A percentile compares a stretch with the other conserved stretches of the same genome.
Conservation (phyloP, 2,113 vertebrate species). For the Hirundichthys speculiger region DNA sequence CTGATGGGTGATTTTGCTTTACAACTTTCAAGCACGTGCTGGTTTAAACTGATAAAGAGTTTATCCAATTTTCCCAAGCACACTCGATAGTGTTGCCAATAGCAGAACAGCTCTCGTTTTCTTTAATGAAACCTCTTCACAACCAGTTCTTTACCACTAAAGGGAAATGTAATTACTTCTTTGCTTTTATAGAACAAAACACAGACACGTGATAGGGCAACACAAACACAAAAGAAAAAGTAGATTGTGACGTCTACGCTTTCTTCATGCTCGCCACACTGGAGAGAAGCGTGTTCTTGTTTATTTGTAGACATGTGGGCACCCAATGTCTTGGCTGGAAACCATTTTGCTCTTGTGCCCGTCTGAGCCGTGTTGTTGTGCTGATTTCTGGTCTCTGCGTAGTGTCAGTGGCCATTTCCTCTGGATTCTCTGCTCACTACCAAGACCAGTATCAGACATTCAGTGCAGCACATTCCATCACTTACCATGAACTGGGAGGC, state of each 20-base stretch:
- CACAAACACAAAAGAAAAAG: constrained; percentile 11
- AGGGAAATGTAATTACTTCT: constrained; percentile 30
- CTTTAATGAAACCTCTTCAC: constrained; percentile 34
- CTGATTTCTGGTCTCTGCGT: constrained; percentile 19
- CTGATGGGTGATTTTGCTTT: constrained; percentile 43
- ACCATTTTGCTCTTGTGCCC: constrained; percentile 2
- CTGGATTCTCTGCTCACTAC: constrained; percentile 15
- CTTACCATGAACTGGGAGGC: constrained; percentile 24
- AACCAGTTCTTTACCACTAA: constrained; percentile 18
- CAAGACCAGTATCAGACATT: constrained; percentile 44
- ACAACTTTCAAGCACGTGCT: constrained; percentile 47
- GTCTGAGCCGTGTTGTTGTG: background rate
- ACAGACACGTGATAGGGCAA: background rate
- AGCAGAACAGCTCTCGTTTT: constrained; percentile 30
- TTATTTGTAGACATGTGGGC: constrained; percentile 14
- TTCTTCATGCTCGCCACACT: background rate
- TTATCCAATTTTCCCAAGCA: constrained; percentile 66
- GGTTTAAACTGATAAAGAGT: constrained; percentile 58
- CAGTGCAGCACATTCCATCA: constrained; percentile 53
- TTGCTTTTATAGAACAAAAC: constrained; percentile 28
- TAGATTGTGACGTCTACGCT: background rate
- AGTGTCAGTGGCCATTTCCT: constrained; percentile 24
- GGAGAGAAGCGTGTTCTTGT: background rate
- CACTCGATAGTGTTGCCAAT: constrained; percentile 33
- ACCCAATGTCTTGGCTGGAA: constrained; percentile 15